Evolutionary conservation across 2,113 vertebrate genomes (phyloP).

Genomic region (Casuarius casuarius): DNA sequence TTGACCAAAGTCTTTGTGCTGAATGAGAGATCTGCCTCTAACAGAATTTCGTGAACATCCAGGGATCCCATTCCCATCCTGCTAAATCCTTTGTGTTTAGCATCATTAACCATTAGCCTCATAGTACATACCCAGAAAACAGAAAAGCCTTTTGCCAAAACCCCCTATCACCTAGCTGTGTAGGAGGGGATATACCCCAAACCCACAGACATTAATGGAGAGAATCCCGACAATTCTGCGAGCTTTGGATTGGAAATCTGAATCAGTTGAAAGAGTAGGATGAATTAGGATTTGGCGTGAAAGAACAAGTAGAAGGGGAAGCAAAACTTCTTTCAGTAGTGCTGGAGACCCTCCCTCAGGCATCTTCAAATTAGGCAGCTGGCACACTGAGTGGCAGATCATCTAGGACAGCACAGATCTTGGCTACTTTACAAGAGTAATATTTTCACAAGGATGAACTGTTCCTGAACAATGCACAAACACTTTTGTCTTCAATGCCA

Average conservation of each 20-base stretch:
- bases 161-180: not conserved
- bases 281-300: not conserved
- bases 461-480: not conserved
- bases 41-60: not conserved
- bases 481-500: not conserved
- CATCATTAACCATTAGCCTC: not conserved
- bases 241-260: not conserved
- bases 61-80: not conserved
- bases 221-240: not conserved
- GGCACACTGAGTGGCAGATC: not conserved
- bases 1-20: not conserved
- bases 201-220: not conserved
- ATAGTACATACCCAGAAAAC: not conserved
- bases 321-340: not conserved
- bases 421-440: not conserved
- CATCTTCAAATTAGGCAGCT: not conserved
- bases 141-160: not conserved
- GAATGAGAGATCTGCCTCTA: not conserved
- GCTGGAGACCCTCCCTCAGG: not conserved
- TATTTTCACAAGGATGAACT: constrained; percentile 44
- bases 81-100: not conserved
- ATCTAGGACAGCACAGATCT: not conserved
- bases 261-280: not conserved
- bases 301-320: not conserved
- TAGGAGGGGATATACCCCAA: not conserved